Percentiles rank a stretch among this genome's conserved stretches.
phyloP scores from a whole-genome alignment of 2,888 invertebrate species.

The Malthinus flaveolus region DNA sequence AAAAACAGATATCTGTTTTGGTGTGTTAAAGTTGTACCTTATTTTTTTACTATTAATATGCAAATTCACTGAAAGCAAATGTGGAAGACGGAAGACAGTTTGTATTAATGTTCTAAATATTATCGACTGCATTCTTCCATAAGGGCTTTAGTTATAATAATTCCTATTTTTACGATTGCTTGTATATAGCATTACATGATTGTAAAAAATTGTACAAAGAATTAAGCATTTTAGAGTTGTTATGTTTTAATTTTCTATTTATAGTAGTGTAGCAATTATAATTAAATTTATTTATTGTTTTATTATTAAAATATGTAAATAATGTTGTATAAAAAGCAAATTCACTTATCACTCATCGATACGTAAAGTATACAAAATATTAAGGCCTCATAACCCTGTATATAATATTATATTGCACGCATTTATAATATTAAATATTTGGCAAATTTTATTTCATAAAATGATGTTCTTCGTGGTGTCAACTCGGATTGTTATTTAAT shows the following conservation, averaged over 20 bases:
- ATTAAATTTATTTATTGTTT: slow-evolving; percentile 4
- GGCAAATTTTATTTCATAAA: too few relatives aligned
- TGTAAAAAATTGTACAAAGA: slow-evolving; percentile 28
- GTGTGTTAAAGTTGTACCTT: slow-evolving; percentile 1
- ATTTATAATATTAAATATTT: too few relatives aligned
- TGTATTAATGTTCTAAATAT: too few relatives aligned
- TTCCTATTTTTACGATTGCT: slow-evolving; percentile 1
- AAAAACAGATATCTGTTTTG: neutral
- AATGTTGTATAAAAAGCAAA: slow-evolving; percentile 3
- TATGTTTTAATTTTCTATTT: slow-evolving; percentile 15
- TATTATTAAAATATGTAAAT: neutral
- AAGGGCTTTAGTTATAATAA: neutral
- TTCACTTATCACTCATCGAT: too few relatives aligned
- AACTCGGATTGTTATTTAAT: too few relatives aligned
- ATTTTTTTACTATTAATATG: neutral
- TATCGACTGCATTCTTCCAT: too few relatives aligned
- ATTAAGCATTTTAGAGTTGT: slow-evolving; percentile 18
- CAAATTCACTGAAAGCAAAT: neutral
- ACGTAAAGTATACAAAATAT: too few relatives aligned
- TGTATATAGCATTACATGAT: slow-evolving; percentile 13
- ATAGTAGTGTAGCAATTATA: neutral
- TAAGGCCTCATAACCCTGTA: too few relatives aligned
- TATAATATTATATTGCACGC: too few relatives aligned
- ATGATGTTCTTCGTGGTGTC: too few relatives aligned
- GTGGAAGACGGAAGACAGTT: too few relatives aligned